Evolutionary conservation across 2,113 vertebrate species (phyloP), one percentile per base, ranked within the genome.

Genomic region (Cettia cetti): DNA sequence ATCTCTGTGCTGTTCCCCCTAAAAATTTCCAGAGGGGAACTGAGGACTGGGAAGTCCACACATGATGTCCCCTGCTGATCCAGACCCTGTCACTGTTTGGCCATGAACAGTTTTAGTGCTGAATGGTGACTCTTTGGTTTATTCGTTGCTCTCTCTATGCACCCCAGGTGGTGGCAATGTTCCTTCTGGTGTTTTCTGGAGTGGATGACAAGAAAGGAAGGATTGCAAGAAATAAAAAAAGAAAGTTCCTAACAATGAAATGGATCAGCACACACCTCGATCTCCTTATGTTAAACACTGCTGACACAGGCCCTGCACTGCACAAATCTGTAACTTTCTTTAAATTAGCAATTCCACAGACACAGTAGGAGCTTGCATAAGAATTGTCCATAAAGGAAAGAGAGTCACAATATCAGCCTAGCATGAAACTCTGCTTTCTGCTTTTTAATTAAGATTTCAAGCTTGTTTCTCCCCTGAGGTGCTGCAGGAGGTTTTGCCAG

Each of bases 391-490:
- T 95, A 94, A 96, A 96, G 91, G 39, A 91, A 92, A 83, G 82
- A 92, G 69, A 96, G 91, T 87, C 89, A 94, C 93, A 95, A 94
- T 86, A 90, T 94, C 95, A 94, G 87, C 95, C 69, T 96, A 92
- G 93, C 93, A 94, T 97, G 96, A 96, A 96, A 91, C 94, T 59
- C 68, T 64, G 78, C 86, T 60, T 96, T 92, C 94, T 94, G 95
- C 94, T 94, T 97, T 96, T 97, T 97, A 97, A 97, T 97, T 97
- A 97, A 97, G 96, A 96, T 96, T 97, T 97, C 92, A 92, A 60
- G 91, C 82, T 91, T 42, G 84, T 90, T 91, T 77, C 80, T 95
- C 95, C 94, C 96, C 89, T 44, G 95, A 95, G 96, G 92, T 92
- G 76, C 86, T 75, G 84, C 0, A 0, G 65, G 72, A 94, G 83